A percentile compares a stretch with the other conserved stretches of the same genome.
Evolutionary conservation across 2,113 vertebrate genomes (phyloP).

Genomic region (Nerophis ophidion): DNA sequence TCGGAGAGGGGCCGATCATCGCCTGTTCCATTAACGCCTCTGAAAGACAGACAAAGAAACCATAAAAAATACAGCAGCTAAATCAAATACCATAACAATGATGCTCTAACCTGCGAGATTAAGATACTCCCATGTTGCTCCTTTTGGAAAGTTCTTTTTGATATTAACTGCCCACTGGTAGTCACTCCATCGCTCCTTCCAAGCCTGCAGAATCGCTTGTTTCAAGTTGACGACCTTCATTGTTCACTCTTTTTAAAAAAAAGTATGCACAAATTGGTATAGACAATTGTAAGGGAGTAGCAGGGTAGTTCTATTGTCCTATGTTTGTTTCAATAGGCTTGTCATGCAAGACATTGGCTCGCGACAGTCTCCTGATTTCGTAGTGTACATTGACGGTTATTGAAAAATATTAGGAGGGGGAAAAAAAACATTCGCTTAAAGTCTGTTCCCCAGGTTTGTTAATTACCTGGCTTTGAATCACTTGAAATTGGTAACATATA

Average conservation of each 20-base stretch:
- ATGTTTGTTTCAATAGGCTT: neutral
- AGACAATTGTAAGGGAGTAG: too few relatives aligned
- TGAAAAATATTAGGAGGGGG: neutral
- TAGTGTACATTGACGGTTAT: neutral
- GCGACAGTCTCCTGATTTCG: neutral
- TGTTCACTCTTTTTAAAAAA: slow-evolving; percentile 12
- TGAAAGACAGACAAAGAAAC: slow-evolving; percentile 53
- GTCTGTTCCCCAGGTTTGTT: fast-evolving
- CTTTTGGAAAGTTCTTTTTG: slow-evolving; percentile 93
- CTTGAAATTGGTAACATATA: neutral
- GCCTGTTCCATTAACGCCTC: slow-evolving; percentile 96
- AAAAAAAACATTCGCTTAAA: fast-evolving
- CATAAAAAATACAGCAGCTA: neutral
- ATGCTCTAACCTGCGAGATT: slow-evolving; percentile 83
- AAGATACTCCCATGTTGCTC: slow-evolving; percentile 93
- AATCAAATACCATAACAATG: neutral
- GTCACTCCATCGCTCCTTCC: slow-evolving; percentile 96
- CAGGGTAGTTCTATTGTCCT: too few relatives aligned
- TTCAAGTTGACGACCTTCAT: slow-evolving; percentile 98
- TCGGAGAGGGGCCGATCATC: slow-evolving; percentile 93
- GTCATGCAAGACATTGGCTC: slow-evolving; percentile 23
- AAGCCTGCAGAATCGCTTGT: slow-evolving; percentile 94
- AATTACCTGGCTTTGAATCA: slow-evolving; percentile 22
- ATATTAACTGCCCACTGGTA: slow-evolving; percentile 97
- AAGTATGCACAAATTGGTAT: too few relatives aligned